phyloP scores from a whole-genome alignment of 2,888 invertebrate genomes.

The Smittia sp. region DNA sequence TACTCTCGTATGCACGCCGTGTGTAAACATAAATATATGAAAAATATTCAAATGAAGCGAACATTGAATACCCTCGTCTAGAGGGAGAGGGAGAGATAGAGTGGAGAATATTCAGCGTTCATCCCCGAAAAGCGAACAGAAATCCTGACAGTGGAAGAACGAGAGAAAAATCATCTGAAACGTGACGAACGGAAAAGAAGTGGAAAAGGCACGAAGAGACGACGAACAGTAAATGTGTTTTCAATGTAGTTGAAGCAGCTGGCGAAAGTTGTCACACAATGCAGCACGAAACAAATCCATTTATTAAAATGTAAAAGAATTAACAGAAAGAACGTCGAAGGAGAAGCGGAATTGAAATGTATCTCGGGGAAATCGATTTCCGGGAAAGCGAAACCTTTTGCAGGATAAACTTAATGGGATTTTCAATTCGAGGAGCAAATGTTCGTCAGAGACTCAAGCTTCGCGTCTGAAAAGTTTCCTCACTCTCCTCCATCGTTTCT shows the following conservation, averaged over 20 bases:
- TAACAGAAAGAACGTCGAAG: background rate
- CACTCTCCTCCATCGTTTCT: background rate
- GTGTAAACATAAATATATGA: conserved; percentile 40
- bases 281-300: conserved; percentile 39
- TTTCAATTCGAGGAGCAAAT: background rate
- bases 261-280: conserved; percentile 28
- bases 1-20: conserved; percentile 35
- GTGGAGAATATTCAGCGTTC: conserved; percentile 24
- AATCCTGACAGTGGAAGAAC: conserved; percentile 33
- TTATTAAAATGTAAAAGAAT: conserved; percentile 39
- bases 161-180: conserved; percentile 30
- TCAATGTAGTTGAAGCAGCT: conserved; percentile 38
- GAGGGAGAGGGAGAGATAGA: background rate
- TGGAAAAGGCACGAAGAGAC: background rate
- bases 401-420: background rate
- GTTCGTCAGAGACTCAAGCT: background rate
- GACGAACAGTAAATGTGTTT: conserved; percentile 33
- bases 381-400: background rate
- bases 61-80: background rate
- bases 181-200: conserved; percentile 21
- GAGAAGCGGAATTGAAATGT: conserved; percentile 8
- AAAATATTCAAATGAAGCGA: conserved; percentile 38
- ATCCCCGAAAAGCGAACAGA: conserved; percentile 14
- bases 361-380: conserved; percentile 8
- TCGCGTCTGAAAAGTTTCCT: background rate